These are phyloP conservation scores for Camponotus fellah DNA, from an alignment of 2,888 invertebrate genomes.

Conservation along the genomic window DNA sequence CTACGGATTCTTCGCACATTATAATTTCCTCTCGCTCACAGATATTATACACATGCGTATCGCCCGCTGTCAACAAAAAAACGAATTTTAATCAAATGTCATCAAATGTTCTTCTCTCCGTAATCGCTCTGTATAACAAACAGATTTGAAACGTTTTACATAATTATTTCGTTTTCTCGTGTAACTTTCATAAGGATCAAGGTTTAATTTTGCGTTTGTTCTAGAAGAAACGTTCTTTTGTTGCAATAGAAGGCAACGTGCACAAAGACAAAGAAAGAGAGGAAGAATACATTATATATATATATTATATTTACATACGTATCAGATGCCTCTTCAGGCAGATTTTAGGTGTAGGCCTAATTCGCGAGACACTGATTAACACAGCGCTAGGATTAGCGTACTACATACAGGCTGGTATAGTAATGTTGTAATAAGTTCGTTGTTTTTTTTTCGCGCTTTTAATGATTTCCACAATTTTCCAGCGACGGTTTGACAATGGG, in stretches of 20 bases:
- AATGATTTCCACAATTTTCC: conserved; percentile 31
- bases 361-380: conserved; percentile 77
- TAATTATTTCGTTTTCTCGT: conserved; percentile 43
- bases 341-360: conserved; percentile 80
- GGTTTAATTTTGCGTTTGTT: conserved; percentile 58
- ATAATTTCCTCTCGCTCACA: conserved; percentile 50
- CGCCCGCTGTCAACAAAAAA: conserved; percentile 33
- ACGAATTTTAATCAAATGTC: conserved; percentile 14
- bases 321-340: conserved; percentile 63
- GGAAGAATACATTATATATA: conserved; percentile 61
- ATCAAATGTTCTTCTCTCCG: conserved; percentile 21
- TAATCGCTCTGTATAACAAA: conserved; percentile 49
- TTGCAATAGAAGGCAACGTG: conserved; percentile 79
- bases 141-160: conserved; percentile 47
- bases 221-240: conserved; percentile 60
- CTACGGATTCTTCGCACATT: conserved; percentile 51
- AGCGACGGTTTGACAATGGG: conserved; percentile 41
- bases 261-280: conserved; percentile 74
- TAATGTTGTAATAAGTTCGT: conserved; percentile 76
- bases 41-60: conserved; percentile 43
- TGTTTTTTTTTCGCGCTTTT: conserved; percentile 67
- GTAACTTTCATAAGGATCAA: conserved; percentile 66
- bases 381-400: conserved; percentile 71
- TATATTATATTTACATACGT: conserved; percentile 69
- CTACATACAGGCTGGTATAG: conserved; percentile 67